Evolutionary conservation across 2,888 invertebrate genomes (phyloP).

Genomic region (Tricholauxania praeusta): DNA sequence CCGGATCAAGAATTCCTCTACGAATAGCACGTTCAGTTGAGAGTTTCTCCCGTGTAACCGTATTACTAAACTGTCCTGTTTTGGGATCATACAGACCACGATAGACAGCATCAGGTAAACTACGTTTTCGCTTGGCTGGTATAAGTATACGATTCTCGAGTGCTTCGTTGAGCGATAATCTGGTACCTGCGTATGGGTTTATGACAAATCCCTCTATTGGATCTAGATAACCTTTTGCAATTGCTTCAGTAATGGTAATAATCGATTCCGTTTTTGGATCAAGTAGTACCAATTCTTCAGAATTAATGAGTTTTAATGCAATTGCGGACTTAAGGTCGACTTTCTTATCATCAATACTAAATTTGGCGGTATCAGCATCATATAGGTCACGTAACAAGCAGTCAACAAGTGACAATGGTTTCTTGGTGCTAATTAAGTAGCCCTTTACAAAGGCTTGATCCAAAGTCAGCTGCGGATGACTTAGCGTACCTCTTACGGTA

Average conservation of each 20-base stretch:
- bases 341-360: constrained; percentile 76
- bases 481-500: constrained; percentile 76
- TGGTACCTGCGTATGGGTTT: constrained; percentile 80
- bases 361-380: constrained; percentile 79
- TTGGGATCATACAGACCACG: constrained; percentile 90
- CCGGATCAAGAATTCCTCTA: constrained; percentile 85
- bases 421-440: constrained; percentile 81
- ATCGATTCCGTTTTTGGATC: constrained; percentile 85
- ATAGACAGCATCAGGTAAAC: constrained; percentile 89
- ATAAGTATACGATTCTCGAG: constrained; percentile 85
- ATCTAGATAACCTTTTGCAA: constrained; percentile 81
- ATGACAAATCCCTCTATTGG: constrained; percentile 82
- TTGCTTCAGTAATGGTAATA: constrained; percentile 83
- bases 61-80: constrained; percentile 85
- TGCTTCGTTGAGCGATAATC: constrained; percentile 85
- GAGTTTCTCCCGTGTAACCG: constrained; percentile 82
- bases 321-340: constrained; percentile 83
- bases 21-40: constrained; percentile 86
- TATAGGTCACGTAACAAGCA: constrained; percentile 85
- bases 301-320: constrained; percentile 79
- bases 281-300: constrained; percentile 81
- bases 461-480: constrained; percentile 77
- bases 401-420: constrained; percentile 86
- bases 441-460: constrained; percentile 86
- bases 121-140: constrained; percentile 85